Evolutionary conservation across 1,140 invertebrate species (phyloP).

Genomic region (Lepidotrigona ventralis): DNA sequence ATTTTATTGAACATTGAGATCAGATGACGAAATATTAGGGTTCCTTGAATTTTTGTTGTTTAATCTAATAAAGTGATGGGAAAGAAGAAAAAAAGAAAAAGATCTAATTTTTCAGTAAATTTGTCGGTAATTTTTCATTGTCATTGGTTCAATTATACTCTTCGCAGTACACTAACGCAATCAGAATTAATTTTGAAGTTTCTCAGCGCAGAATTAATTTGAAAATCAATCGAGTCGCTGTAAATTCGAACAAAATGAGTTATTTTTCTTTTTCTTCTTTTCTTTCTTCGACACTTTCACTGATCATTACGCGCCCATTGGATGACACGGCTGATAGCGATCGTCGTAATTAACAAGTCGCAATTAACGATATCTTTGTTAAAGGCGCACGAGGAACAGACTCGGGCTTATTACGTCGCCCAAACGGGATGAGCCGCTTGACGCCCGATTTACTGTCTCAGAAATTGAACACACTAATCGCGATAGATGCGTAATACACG

Average conservation of each 20-base stretch:
- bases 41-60: too few relatives aligned
- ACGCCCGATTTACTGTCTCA: not conserved
- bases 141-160: too few relatives aligned
- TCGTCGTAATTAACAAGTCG: constrained; percentile 20
- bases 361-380: constrained; percentile 6
- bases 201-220: too few relatives aligned
- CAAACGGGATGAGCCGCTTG: constrained; percentile 3
- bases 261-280: constrained; percentile 12
- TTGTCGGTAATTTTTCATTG: too few relatives aligned
- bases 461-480: not conserved
- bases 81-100: too few relatives aligned
- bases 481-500: not conserved
- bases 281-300: constrained; percentile 4
- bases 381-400: not conserved
- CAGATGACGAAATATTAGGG: too few relatives aligned
- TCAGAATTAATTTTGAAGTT: too few relatives aligned
- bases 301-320: not conserved
- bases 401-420: not conserved
- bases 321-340: not conserved
- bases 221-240: too few relatives aligned
- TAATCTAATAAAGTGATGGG: too few relatives aligned
- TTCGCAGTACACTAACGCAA: too few relatives aligned
- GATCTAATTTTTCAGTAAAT: too few relatives aligned
- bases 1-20: too few relatives aligned
- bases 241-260: constrained; percentile 8